Conservation (phyloP, 2,888 invertebrate species). For the Drosophila pseudotalamancana region DNA sequence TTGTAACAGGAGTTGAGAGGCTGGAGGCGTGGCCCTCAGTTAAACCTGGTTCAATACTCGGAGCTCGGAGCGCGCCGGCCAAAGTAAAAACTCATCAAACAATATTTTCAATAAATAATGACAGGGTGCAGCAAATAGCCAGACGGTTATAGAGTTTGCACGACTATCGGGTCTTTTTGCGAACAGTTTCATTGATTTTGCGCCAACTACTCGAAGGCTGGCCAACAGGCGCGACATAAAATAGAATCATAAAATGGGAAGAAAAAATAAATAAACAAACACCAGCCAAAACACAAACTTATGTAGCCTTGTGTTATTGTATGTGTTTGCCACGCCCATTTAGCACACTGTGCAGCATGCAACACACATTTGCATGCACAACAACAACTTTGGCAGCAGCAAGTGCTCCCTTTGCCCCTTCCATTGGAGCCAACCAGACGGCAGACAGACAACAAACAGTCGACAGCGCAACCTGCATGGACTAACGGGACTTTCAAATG, state of each 20-base stretch:
- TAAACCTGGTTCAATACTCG: slow-evolving; percentile 45
- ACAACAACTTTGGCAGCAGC: slow-evolving; percentile 3
- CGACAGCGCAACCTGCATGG: slow-evolving; percentile 66
- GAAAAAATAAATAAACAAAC: slow-evolving; percentile 23
- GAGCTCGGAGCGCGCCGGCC: slow-evolving; percentile 15
- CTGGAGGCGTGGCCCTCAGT: slow-evolving; percentile 18
- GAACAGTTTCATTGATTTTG: slow-evolving; percentile 73
- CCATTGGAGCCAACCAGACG: slow-evolving; percentile 34
- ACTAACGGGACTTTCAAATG: slow-evolving; percentile 35
- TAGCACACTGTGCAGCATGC: slow-evolving; percentile 26
- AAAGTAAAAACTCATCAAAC: slow-evolving; percentile 77
- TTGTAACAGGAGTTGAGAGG: not conserved
- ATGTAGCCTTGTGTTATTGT: slow-evolving; percentile 1
- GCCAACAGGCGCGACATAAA: slow-evolving; percentile 47
- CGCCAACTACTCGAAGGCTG: slow-evolving; percentile 20
- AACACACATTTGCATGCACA: slow-evolving; percentile 54
- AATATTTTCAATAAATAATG: slow-evolving; percentile 79
- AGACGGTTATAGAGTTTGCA: not conserved
- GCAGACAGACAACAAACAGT: slow-evolving; percentile 57
- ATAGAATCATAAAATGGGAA: slow-evolving; percentile 47
- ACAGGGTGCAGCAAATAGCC: slow-evolving; percentile 19
- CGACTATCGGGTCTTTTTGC: slow-evolving; percentile 12
- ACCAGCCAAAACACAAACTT: slow-evolving; percentile 11
- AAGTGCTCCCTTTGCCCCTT: not conserved
- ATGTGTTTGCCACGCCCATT: slow-evolving; percentile 49